A percentile compares a stretch with the other conserved stretches of the same genome.
Evolutionary conservation across 2,113 vertebrate species (phyloP).

Genomic region (Oreochromis tanganicae): DNA sequence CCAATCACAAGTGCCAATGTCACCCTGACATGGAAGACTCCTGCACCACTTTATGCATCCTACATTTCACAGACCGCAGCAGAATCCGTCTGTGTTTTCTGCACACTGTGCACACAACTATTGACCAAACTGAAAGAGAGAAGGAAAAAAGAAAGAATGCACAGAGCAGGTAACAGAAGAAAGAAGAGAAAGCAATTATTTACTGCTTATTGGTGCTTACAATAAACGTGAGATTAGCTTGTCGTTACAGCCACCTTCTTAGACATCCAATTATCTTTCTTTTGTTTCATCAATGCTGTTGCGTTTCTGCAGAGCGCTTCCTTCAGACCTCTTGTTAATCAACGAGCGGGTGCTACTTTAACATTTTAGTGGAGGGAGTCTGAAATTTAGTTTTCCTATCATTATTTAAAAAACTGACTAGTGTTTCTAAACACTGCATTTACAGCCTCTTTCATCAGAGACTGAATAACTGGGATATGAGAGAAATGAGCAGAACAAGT

Average conservation of each 20-base stretch:
- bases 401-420: background rate
- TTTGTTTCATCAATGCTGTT: background rate
- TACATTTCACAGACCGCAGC: background rate
- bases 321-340: background rate
- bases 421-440: background rate
- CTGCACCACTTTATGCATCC: background rate
- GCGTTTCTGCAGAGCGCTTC: background rate
- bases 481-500: background rate
- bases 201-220: background rate
- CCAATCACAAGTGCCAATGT: slow-evolving; percentile 21
- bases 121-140: background rate
- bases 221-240: background rate
- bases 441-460: background rate
- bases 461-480: background rate
- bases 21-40: slow-evolving; percentile 15
- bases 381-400: background rate
- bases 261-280: background rate
- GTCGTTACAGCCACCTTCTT: background rate
- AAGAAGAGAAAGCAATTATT: background rate
- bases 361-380: background rate
- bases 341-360: background rate
- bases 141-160: fast-evolving
- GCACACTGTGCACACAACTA: background rate
- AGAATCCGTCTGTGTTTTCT: background rate
- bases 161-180: fast-evolving